Base-by-base conservation (phyloP, 2,797 vertebrate species). In the Bucorvus abyssinicus region DNA sequence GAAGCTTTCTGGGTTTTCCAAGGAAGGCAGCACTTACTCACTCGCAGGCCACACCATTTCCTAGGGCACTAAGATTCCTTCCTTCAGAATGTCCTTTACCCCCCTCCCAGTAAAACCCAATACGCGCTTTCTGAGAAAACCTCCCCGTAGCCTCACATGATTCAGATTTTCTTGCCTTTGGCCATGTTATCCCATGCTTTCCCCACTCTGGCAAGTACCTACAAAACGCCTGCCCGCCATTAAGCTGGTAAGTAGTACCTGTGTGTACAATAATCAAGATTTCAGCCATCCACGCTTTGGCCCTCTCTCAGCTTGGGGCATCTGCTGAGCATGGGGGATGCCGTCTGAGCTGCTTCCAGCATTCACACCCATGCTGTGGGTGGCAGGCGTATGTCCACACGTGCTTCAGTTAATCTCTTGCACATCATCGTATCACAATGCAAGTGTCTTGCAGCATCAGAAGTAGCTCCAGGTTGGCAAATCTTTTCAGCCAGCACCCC, bases 341-440 rank as follows among this genome's bases (percentile, higher is more conserved):
- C 42, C 40, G 36, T 8, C 71, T 60, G 53, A 63, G 67, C 40
- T 64, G 53, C 69, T 87, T 1, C 1, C 30, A 84, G 38, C 59
- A 29, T 52, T 47, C 3, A 0, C 14, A 73, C 13, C 47, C 0
- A 0, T 45, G 45, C 59, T 57, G 15, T 26, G 38, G 9, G 26
- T 77, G 56, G 60, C 52, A 85, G 60, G 10, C 9, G 23, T 36
- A 9, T 27, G 15, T 53, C 55, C 38, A 18, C 32, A 13, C 21
- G 26, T 1, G 7, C 53, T 60, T 78, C 57, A 56, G 38, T 63
- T 52, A 32, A 34, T 38, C 44, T 63, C 42, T 71, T 68, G 36
- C 26, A 42, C 26, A 40, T 50, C 65, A 5, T 64, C 4, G 81
- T 56, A 7, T 21, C 23, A 14, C 16, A 70, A 69, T 12, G 4